phyloP scores from a whole-genome alignment of 2,888 invertebrate species.

The Cephus rjabovi region DNA sequence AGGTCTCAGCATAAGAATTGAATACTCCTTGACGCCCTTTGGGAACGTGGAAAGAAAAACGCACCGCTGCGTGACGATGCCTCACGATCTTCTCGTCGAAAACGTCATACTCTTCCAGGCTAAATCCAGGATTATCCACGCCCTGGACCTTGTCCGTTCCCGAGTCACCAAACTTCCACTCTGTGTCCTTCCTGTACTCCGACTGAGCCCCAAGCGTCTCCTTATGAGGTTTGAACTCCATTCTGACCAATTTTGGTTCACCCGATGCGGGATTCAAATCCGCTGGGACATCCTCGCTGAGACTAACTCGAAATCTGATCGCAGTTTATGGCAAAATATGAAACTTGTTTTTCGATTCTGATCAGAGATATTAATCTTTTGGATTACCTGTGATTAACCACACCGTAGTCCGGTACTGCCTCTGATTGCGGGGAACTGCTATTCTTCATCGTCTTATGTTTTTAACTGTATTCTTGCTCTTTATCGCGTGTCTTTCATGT shows the following conservation, averaged over 20 bases:
- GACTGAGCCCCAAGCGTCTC: background rate
- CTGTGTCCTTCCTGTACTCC: background rate
- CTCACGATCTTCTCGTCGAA: slow-evolving; percentile 1
- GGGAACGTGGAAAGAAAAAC: background rate
- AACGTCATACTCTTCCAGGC: slow-evolving; percentile 6
- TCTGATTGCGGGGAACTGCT: background rate
- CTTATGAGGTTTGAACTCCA: background rate
- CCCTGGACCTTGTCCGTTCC: background rate
- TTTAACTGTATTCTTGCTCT: background rate
- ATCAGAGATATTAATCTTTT: background rate
- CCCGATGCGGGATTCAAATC: background rate
- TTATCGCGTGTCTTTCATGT: background rate
- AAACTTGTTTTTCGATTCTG: background rate
- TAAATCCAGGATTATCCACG: slow-evolving; percentile 5
- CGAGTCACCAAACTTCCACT: background rate
- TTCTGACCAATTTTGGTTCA: background rate
- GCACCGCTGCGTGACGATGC: background rate
- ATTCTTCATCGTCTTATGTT: background rate
- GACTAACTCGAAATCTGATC: slow-evolving; percentile 7
- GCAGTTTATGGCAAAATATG: background rate
- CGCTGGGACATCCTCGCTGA: background rate
- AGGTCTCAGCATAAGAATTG: background rate
- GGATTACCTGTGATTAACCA: background rate
- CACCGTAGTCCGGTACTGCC: background rate
- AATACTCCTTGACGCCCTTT: background rate